These are phyloP conservation scores for Sorex fumeus DNA, from an alignment of 2,113 vertebrate species.

Conservation along the genomic window DNA sequence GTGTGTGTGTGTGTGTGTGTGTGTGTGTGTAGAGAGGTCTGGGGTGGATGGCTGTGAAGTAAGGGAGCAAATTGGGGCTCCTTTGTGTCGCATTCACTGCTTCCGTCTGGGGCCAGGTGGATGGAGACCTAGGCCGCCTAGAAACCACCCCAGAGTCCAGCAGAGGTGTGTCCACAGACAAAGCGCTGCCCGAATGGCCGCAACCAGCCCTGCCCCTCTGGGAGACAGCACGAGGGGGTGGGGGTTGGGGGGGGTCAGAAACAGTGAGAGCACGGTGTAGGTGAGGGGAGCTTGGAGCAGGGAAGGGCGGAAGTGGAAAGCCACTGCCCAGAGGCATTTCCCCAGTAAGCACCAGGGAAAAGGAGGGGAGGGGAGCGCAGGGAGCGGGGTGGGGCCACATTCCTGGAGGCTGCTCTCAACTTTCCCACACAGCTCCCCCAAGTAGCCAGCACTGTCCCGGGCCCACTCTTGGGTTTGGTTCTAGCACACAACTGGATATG, in stretches of 20 bases:
- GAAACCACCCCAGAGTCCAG: neutral
- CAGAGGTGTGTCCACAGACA: no score
- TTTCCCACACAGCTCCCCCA: neutral
- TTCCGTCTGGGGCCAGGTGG: neutral
- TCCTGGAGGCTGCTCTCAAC: neutral
- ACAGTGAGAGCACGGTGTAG: neutral
- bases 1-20: neutral
- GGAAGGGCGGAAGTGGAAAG: neutral
- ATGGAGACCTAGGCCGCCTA: neutral
- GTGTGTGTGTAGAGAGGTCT: neutral
- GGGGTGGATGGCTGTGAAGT: conserved; percentile 19
- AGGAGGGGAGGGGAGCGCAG: neutral
- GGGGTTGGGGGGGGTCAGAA: neutral
- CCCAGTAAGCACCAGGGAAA: neutral
- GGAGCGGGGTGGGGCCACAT: neutral
- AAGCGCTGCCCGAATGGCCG: no score
- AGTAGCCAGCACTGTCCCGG: no score
- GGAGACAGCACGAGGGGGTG: no score
- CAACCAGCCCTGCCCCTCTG: no score
- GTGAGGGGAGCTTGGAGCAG: neutral
- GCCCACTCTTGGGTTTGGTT: neutral
- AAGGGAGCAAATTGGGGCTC: neutral
- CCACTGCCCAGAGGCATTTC: neutral
- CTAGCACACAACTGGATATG: neutral
- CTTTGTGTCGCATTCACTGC: conserved; percentile 8